These are phyloP conservation scores for Strigops habroptila DNA, from an alignment of 2,113 vertebrate species.

Conservation along the genomic window DNA sequence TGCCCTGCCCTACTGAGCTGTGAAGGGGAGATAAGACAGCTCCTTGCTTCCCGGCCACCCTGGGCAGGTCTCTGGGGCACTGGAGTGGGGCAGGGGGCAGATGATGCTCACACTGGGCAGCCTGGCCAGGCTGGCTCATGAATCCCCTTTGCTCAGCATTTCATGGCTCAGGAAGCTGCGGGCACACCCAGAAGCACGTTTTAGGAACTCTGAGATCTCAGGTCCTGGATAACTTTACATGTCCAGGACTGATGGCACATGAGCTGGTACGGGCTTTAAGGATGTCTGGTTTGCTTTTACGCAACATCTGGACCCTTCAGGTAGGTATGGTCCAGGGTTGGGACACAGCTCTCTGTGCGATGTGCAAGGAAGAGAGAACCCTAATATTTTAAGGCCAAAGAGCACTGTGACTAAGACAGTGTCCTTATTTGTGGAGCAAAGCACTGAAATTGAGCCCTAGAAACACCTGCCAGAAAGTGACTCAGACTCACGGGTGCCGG, in stretches of 20 bases:
- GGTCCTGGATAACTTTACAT: background rate
- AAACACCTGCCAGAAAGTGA: conserved; percentile 13
- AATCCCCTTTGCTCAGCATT: background rate
- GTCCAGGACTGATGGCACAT: too few species aligned
- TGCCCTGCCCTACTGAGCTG: background rate
- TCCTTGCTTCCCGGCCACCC: background rate
- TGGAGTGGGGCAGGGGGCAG: background rate
- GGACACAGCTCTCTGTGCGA: background rate
- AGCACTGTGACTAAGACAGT: background rate
- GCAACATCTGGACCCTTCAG: background rate
- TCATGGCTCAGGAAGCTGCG: background rate
- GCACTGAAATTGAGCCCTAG: background rate
- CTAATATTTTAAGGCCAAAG: background rate
- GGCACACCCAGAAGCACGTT: background rate
- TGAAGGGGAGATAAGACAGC: accelerated
- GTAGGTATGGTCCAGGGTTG: background rate
- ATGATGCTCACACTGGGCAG: accelerated
- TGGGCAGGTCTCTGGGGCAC: background rate
- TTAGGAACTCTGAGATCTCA: background rate
- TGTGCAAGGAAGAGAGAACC: background rate
- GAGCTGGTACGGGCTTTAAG: background rate
- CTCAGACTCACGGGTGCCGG: background rate
- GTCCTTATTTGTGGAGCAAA: background rate
- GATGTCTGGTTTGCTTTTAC: background rate
- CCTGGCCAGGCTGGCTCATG: background rate